A percentile compares a stretch with the other conserved stretches of the same genome.
phyloP scores from a whole-genome alignment of 35 echinoderm and acorn worm species.

The Lytechinus variegatus region DNA sequence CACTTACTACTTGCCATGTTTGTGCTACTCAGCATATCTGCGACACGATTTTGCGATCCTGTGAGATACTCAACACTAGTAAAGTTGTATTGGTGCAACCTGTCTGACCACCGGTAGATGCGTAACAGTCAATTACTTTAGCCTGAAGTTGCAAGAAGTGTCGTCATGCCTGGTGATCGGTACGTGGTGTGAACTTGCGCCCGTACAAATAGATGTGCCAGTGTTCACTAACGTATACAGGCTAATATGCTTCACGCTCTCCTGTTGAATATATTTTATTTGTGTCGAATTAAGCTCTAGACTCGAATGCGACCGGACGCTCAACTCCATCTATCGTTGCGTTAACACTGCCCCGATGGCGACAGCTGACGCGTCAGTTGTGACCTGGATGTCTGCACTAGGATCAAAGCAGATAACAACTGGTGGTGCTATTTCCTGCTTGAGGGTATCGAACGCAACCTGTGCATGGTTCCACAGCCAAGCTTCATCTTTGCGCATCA shows the following conservation, averaged over 20 bases:
- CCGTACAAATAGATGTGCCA: conserved; percentile 66
- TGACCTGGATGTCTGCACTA: not conserved
- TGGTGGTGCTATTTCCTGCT: conserved; percentile 30
- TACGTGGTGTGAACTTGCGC: conserved; percentile 62
- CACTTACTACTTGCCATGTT: not conserved
- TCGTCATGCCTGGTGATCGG: conserved; percentile 66
- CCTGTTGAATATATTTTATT: conserved; percentile 67
- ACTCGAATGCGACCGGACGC: conserved; percentile 58
- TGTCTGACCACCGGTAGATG: conserved; percentile 56
- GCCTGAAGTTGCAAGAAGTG: conserved; percentile 42
- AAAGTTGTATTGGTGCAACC: conserved; percentile 63
- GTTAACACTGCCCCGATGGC: conserved; percentile 76
- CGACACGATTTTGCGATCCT: conserved; percentile 46
- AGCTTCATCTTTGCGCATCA: not conserved
- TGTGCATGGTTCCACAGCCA: conserved; percentile 42
- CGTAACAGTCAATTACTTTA: conserved; percentile 67
- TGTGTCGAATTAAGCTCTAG: conserved; percentile 53
- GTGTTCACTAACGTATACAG: conserved; percentile 57
- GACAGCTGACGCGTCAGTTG: conserved; percentile 67
- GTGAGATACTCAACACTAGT: conserved; percentile 56
- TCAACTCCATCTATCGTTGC: conserved; percentile 56
- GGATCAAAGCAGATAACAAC: conserved; percentile 54
- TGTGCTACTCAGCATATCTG: conserved; percentile 36
- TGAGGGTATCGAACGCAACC: conserved; percentile 47
- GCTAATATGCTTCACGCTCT: conserved; percentile 56